Evolutionary conservation across 2,113 vertebrate genomes (phyloP), one percentile per base, ranked within the genome.

Genomic region (Rousettus leschenaultii): DNA sequence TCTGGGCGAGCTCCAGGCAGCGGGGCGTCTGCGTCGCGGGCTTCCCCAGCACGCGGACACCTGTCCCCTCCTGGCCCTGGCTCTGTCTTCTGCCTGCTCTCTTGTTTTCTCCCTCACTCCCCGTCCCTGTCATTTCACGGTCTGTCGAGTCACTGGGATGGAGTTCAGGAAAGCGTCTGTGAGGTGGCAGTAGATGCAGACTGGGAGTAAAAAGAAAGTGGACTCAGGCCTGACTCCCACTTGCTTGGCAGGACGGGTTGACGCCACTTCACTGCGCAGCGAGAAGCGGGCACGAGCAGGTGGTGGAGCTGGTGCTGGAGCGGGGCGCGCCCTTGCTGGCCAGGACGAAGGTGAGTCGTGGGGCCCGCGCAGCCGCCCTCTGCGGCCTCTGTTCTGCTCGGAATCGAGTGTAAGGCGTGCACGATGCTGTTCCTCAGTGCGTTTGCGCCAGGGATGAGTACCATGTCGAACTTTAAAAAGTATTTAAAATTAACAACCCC

Each of bases 251-350:
- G 99, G 99, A 99, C 18, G 99, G 99, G 19, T 98, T 99, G 91
- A 99, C 99, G 4, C 99, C 99, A 0, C 99, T 99, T 63, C 99
- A 99, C 97, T 99, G 99, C 94, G 99, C 99, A 1, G 99, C 99
- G 1, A 98, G 99, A 22, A 99, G 99, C 70, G 99, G 99, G 45
- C 99, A 99, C 2, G 99, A 99, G 86, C 98, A 98, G 1, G 99
- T 99, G n/a, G 99, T 99, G 86, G 99, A 99, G 97, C 98, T 99
- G 66, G 99, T 99, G 94, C 98, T 99, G 97, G 99, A 99, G 97
- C 98, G 99, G 97, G 99, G 99, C 85, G 99, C 99, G 0, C 99
- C 99, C 0, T 97, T 99, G 96, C 98, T 99, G 70, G 99, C 99
- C 85, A 99, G 99, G 97, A 99, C 99, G 70, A 99, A 99, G 99